Percentiles rank a stretch among this genome's conserved stretches.
Conservation (phyloP, 2,888 invertebrate genomes). For the Melanargia galathea region DNA sequence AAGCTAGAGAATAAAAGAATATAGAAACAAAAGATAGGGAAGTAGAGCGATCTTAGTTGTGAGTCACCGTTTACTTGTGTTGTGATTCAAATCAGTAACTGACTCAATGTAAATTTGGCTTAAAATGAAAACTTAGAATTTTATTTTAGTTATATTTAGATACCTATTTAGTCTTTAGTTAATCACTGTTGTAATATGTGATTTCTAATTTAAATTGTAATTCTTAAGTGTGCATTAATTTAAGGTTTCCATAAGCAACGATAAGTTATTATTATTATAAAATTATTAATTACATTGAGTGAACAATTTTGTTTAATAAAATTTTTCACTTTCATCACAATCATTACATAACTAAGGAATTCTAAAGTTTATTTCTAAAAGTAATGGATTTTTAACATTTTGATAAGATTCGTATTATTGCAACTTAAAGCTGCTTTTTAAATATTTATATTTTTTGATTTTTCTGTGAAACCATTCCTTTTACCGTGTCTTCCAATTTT, state of each 20-base stretch:
- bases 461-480: constrained; percentile 42
- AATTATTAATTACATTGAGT: constrained; percentile 3
- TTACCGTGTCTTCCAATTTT: constrained; percentile 69
- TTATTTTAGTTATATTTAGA: constrained; percentile 21
- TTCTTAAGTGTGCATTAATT: constrained; percentile 9
- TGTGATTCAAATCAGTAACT: not conserved
- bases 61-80: too few species aligned
- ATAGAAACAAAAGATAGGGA: not conserved
- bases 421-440: constrained; percentile 29
- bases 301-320: constrained; percentile 1
- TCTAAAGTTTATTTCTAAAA: not conserved
- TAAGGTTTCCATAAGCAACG: constrained; percentile 26
- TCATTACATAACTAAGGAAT: constrained; percentile 1
- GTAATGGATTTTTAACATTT: constrained; percentile 6
- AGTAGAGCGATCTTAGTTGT: too few species aligned
- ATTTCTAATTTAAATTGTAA: constrained; percentile 15
- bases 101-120: not conserved
- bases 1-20: too few species aligned
- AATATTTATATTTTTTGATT: constrained; percentile 30
- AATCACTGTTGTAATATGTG: constrained; percentile 1
- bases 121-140: not conserved
- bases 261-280: constrained; percentile 6
- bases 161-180: not conserved
- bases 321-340: constrained; percentile 7
- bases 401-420: constrained; percentile 34